A percentile compares a stretch with the other conserved stretches of the same genome.
phyloP scores from a whole-genome alignment of 2,113 vertebrate species.

The Cebus imitator region DNA sequence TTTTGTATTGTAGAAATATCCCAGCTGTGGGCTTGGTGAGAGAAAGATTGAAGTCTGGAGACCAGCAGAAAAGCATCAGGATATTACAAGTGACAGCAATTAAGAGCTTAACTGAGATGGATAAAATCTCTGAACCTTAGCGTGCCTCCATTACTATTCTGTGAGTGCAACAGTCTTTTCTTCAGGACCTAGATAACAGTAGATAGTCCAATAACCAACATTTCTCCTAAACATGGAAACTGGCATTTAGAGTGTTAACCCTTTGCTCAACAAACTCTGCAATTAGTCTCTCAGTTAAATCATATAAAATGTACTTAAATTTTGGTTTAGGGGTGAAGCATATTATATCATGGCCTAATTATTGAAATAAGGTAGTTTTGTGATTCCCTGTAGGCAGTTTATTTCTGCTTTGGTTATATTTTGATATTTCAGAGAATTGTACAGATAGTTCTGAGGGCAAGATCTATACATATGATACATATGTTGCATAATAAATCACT shows the following conservation, averaged over 20 bases:
- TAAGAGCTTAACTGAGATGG: not conserved
- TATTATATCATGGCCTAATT: not conserved
- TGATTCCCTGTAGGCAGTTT: not conserved
- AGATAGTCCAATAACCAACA: not conserved
- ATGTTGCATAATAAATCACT: not conserved
- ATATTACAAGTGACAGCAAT: not conserved
- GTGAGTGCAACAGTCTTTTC: not conserved
- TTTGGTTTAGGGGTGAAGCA: not conserved
- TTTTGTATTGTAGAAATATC: not conserved
- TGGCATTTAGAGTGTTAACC: not conserved
- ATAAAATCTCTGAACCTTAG: not conserved
- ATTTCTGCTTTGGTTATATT: not conserved
- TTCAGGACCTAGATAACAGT: not conserved
- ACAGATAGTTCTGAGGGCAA: not conserved
- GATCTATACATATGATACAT: not conserved
- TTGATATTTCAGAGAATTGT: not conserved
- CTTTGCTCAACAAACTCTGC: not conserved
- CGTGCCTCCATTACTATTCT: rapidly evolving
- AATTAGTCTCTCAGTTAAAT: not conserved
- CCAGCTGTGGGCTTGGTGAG: not conserved
- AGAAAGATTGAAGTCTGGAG: not conserved
- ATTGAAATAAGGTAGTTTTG: not conserved
- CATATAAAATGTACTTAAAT: not conserved
- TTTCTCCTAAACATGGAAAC: not conserved
- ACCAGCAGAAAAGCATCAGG: not conserved